Conservation (phyloP, 2,113 vertebrate species). For the Alouatta palliata region DNA sequence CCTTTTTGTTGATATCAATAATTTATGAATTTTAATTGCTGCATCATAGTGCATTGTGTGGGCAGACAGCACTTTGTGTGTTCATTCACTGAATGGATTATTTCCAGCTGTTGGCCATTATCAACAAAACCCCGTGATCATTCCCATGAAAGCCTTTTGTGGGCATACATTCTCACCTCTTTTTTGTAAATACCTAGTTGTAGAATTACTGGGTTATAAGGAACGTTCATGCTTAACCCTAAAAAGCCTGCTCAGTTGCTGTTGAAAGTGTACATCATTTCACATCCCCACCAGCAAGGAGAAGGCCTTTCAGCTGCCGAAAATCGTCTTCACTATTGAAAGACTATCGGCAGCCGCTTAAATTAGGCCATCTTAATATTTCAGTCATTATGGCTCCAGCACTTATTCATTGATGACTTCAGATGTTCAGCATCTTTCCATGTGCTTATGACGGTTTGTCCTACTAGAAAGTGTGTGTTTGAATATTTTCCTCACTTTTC, state of each 20-base stretch:
- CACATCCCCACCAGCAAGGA: background rate
- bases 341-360: background rate
- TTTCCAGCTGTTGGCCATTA: background rate
- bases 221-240: background rate
- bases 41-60: rapidly evolving
- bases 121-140: background rate
- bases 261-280: background rate
- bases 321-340: background rate
- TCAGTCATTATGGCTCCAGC: rapidly evolving
- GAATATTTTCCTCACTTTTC: background rate
- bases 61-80: too few relatives aligned
- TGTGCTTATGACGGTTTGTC: too few relatives aligned
- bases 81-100: background rate
- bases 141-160: too few relatives aligned
- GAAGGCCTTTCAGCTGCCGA: too few relatives aligned
- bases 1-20: too few relatives aligned
- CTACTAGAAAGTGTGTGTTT: background rate
- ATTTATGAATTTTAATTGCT: background rate
- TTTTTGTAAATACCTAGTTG: background rate
- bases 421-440: background rate
- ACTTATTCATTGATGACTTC: rapidly evolving
- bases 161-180: too few relatives aligned
- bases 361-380: rapidly evolving
- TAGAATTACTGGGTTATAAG: background rate
- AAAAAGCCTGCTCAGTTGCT: background rate